phyloP scores from a whole-genome alignment of 2,888 invertebrate genomes.

The Norana najaformis region DNA sequence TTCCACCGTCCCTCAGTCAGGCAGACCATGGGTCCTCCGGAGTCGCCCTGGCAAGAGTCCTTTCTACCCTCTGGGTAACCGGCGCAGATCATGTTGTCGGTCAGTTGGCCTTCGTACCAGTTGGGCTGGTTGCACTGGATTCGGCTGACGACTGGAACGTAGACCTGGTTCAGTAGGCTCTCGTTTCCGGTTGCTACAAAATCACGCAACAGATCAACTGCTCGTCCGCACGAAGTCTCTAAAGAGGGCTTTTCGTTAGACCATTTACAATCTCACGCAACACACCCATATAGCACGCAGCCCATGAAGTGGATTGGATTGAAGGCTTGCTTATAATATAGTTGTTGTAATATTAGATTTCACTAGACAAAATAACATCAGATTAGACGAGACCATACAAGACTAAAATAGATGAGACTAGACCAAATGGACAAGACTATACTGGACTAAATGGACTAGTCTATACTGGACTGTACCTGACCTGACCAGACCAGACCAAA shows the following conservation, averaged over 20 bases:
- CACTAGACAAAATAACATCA: no score
- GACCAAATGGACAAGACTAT: no score
- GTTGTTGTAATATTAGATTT: no score
- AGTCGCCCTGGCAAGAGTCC: constrained; percentile 51
- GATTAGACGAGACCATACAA: no score
- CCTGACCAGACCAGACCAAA: no score
- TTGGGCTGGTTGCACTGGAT: constrained; percentile 34
- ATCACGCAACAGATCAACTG: background rate
- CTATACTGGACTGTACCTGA: background rate
- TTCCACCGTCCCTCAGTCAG: constrained; percentile 50
- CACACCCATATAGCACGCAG: no score
- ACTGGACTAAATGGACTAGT: no score
- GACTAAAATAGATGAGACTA: no score
- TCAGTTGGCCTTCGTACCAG: constrained; percentile 38
- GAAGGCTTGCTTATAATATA: no score
- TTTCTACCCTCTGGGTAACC: constrained; percentile 39
- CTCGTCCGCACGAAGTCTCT: background rate
- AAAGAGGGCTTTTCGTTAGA: background rate
- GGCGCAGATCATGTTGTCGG: constrained; percentile 41
- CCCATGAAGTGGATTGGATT: no score
- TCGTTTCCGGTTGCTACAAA: constrained; percentile 28
- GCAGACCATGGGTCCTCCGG: constrained; percentile 57
- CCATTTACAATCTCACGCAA: no score
- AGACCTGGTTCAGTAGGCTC: constrained; percentile 37
- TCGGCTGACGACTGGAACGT: constrained; percentile 34